These are phyloP conservation scores for Poeciliopsis presidionis DNA, from an alignment of 2,797 vertebrate genomes.

Conservation along the genomic window DNA sequence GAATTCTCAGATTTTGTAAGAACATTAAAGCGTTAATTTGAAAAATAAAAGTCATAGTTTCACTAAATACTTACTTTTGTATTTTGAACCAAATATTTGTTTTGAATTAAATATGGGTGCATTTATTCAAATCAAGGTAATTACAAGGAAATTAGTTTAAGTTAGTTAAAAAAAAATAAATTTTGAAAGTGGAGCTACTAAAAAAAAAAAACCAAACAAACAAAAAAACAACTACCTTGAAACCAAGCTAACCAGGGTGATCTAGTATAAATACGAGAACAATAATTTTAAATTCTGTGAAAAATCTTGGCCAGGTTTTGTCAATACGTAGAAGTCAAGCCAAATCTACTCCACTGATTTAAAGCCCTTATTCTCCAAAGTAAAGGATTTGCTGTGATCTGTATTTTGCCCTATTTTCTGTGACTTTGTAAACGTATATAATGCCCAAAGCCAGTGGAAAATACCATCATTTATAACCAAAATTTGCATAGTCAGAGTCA, in stretches of 20 bases:
- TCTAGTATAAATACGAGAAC: not conserved
- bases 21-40: not conserved
- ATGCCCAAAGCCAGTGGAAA: slow-evolving; percentile 8
- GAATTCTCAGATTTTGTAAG: slow-evolving; percentile 14
- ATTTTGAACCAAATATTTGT: too few relatives aligned
- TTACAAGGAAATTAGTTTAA: not conserved
- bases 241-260: not conserved
- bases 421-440: not conserved
- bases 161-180: not conserved
- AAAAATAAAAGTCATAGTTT: not conserved
- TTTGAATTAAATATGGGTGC: too few relatives aligned
- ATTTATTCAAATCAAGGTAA: not conserved
- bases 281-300: not conserved
- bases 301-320: not conserved
- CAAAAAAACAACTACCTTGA: not conserved
- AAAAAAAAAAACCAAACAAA: too few relatives aligned
- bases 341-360: not conserved
- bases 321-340: not conserved
- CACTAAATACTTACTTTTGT: too few relatives aligned
- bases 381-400: not conserved
- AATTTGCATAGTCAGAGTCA: slow-evolving; percentile 49
- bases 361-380: not conserved
- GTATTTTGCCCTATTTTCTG: not conserved
- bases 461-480: slow-evolving; percentile 27
- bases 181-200: too few relatives aligned